A percentile compares a stretch with the other conserved stretches of the same genome.
Evolutionary conservation across 2,113 vertebrate genomes (phyloP).

Genomic region (Microcebus lehilahytsara): DNA sequence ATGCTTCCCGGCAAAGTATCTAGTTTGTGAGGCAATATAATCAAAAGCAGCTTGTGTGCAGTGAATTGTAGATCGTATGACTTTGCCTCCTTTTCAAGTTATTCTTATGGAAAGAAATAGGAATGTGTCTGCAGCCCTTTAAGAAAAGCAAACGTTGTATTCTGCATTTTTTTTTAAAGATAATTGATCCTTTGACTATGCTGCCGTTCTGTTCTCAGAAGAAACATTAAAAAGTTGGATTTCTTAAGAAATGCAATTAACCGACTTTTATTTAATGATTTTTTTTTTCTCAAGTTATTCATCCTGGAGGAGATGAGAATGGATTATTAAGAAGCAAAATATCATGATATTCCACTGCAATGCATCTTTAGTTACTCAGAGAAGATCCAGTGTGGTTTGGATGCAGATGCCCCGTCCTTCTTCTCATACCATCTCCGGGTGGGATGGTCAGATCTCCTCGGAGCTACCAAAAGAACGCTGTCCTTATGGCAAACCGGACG

Average conservation of each 20-base stretch:
- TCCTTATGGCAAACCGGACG: neutral
- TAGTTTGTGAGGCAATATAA: slow-evolving; percentile 67
- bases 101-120: slow-evolving; percentile 53
- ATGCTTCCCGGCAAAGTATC: slow-evolving; percentile 65
- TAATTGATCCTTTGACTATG: slow-evolving; percentile 62
- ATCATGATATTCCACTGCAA: neutral
- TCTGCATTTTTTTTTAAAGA: slow-evolving; percentile 10
- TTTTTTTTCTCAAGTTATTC: slow-evolving; percentile 60
- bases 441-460: neutral
- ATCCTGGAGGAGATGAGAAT: slow-evolving; percentile 54
- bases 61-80: slow-evolving; percentile 54
- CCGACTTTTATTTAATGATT: slow-evolving; percentile 72
- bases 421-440: too few relatives aligned
- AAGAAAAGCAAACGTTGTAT: slow-evolving; percentile 22
- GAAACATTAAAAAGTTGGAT: slow-evolving; percentile 72
- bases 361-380: neutral
- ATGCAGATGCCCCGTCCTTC: neutral
- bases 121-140: slow-evolving; percentile 51
- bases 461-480: neutral
- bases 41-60: slow-evolving; percentile 71
- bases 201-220: slow-evolving; percentile 50
- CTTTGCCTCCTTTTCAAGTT: slow-evolving; percentile 55
- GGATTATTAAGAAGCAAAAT: slow-evolving; percentile 61
- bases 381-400: neutral
- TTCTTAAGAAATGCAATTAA: slow-evolving; percentile 72